Evolutionary conservation across 2,113 vertebrate genomes (phyloP), one percentile per base, ranked within the genome.

Genomic region (Cottus gobio): DNA sequence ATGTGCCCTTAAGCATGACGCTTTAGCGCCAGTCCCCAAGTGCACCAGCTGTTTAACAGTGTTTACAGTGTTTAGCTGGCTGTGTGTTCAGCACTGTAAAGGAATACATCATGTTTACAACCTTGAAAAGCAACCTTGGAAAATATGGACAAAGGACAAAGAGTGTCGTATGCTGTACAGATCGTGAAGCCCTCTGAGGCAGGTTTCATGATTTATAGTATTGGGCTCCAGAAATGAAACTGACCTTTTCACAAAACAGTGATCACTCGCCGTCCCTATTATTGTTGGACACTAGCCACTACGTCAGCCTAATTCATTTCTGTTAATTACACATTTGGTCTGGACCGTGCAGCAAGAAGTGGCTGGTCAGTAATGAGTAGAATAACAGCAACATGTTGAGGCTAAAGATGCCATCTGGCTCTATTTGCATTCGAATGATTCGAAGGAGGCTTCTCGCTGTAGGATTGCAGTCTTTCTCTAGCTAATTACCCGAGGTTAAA

Each of bases 391-490:
- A 48, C 73, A 75, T 80, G 54, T 77, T 71, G 65, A 63, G 73
- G 68, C 54, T 63, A 66, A 84, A 77, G 36, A 79, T 67, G 71
- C 78, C 80, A 84, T 77, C 84, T 89, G 77, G 56, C 61, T 56
- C 60, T 58, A 58, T 77, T 80, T 82, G 72, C 50, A 82, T 75
- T 82, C 31, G 75, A 57, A 77, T 74, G 15, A 66, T 65, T n/a
- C n/a, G 71, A 63, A 74, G 20, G 31, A 39, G 28, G 56, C 12
- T 18, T 42, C n/a, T 61, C 60, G 65, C 20, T 26, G 30, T 70
- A 61, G 58, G 52, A 42, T 57, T 18, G 12, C 12, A 24, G 52
- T 57, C 15, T 50, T 2, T 15, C 16, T 57, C 24, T 44, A 52
- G 24, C 42, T 72, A 58, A 64, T 68, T 50, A 37, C n/a, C n/a